These are phyloP conservation scores for Pygathrix nemaeus DNA, from an alignment of 2,113 vertebrate species.

Conservation along the genomic window DNA sequence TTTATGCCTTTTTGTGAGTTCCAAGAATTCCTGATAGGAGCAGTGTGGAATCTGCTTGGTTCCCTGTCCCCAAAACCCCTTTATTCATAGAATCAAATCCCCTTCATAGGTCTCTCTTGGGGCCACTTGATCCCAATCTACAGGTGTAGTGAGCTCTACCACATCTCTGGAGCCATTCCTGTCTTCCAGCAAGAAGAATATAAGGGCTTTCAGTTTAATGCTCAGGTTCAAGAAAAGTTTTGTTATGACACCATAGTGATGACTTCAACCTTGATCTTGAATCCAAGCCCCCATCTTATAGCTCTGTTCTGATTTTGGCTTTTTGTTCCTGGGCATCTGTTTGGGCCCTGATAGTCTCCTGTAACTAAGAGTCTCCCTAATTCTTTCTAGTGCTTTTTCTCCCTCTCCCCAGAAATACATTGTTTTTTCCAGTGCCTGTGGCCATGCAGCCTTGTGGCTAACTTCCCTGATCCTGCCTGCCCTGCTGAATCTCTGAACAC, in stretches of 20 bases:
- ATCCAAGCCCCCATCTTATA: neutral
- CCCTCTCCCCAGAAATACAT: neutral
- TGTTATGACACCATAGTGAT: neutral
- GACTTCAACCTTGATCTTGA: neutral
- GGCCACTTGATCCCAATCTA: neutral
- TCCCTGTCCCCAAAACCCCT: neutral
- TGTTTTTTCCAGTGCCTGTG: neutral
- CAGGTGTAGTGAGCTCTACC: neutral
- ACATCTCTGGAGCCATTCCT: neutral
- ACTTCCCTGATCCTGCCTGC: neutral
- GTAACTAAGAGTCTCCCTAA: neutral
- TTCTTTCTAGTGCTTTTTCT: neutral
- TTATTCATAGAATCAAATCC: neutral
- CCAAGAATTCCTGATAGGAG: slow-evolving; percentile 2
- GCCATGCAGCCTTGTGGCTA: neutral
- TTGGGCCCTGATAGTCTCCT: neutral
- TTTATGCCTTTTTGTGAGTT: neutral
- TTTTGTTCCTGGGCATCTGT: neutral
- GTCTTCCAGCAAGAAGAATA: neutral
- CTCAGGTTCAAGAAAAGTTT: neutral
- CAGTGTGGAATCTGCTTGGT: neutral
- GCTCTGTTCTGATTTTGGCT: neutral
- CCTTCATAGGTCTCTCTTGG: neutral
- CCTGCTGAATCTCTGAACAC: neutral
- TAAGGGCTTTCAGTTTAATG: neutral